Evolutionary conservation across 1,140 invertebrate genomes (phyloP).

Genomic region (Ceratosolen solmsi): DNA sequence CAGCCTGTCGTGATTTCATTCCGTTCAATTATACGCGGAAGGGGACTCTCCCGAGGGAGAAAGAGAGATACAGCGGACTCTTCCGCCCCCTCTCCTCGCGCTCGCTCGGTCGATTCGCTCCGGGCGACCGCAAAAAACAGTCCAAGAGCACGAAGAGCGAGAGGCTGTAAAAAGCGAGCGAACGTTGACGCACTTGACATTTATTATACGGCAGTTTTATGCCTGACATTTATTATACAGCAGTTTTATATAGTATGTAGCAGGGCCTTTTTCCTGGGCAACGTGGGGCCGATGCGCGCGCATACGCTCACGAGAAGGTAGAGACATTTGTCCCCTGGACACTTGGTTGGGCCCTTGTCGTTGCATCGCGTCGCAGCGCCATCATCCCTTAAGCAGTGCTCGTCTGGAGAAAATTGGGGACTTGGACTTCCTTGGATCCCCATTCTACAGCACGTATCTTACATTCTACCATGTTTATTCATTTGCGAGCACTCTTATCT

Average conservation of each 20-base stretch:
- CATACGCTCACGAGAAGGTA: no score
- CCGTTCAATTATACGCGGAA: slow-evolving; percentile 40
- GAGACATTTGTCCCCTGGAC: slow-evolving; percentile 56
- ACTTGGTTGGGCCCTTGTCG: slow-evolving; percentile 54
- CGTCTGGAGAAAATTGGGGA: no score
- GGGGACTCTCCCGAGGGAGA: slow-evolving; percentile 11
- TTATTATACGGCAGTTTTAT: slow-evolving; percentile 53
- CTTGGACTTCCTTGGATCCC: no score
- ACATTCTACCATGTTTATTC: no score
- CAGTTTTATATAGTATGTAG: slow-evolving; percentile 52
- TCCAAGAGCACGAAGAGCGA: slow-evolving; percentile 13
- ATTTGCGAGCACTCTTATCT: no score
- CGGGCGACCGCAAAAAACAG: slow-evolving; percentile 42
- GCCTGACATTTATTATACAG: slow-evolving; percentile 51
- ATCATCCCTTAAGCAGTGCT: no score
- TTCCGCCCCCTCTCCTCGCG: neutral
- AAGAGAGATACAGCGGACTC: slow-evolving; percentile 3
- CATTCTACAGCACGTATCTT: no score
- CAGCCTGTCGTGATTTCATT: slow-evolving; percentile 29
- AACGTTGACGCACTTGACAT: slow-evolving; percentile 50
- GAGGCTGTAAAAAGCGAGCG: slow-evolving; percentile 49
- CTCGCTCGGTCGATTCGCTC: slow-evolving; percentile 32
- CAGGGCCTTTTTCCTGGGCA: slow-evolving; percentile 38
- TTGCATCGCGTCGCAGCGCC: no score
- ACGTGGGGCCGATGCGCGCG: slow-evolving; percentile 20